Evolutionary conservation across 2,888 invertebrate species (phyloP).

Genomic region (Machimus atricapillus): DNA sequence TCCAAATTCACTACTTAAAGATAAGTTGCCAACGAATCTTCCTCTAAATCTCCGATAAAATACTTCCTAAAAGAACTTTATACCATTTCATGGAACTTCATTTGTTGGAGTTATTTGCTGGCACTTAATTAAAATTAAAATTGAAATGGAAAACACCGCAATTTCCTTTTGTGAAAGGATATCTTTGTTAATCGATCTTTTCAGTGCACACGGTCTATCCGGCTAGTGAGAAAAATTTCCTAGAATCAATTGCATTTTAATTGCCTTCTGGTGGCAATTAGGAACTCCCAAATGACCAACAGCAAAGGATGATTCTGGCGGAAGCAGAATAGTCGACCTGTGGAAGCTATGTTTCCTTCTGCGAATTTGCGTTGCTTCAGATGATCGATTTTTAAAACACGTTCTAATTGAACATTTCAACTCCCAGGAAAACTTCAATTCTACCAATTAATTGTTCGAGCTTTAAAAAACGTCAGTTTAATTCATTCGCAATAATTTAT

Average conservation of each 20-base stretch:
- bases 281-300: not conserved
- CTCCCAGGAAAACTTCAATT: not conserved
- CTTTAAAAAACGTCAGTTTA: not conserved
- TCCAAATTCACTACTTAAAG: not conserved
- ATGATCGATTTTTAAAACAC: not conserved
- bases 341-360: not conserved
- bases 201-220: not conserved
- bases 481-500: not conserved
- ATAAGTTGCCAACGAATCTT: not conserved
- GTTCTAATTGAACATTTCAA: not conserved
- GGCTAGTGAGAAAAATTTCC: not conserved
- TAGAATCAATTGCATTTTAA: not conserved
- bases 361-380: not conserved
- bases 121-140: not conserved
- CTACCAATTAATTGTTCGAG: not conserved
- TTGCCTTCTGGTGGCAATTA: not conserved
- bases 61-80: not conserved
- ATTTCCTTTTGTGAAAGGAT: not conserved
- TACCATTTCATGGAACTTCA: not conserved
- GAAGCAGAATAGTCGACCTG: not conserved
- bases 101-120: not conserved
- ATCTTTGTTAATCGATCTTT: not conserved
- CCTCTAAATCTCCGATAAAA: not conserved
- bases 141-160: not conserved
- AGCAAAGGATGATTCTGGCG: not conserved